Conservation (phyloP, 2,113 vertebrate genomes). For the Numenius arquata region DNA sequence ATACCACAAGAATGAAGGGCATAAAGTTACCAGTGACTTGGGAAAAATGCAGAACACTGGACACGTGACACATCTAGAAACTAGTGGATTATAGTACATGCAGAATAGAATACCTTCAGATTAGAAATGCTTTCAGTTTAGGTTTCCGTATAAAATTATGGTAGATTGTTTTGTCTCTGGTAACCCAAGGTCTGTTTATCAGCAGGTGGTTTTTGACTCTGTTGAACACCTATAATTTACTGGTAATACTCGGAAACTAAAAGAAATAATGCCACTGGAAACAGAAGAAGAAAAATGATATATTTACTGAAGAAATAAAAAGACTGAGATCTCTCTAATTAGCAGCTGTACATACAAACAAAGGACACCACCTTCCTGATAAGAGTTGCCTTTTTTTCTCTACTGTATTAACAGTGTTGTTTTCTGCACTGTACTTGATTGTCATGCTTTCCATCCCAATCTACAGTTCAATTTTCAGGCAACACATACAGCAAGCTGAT, state of each 20-base stretch:
- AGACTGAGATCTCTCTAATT: not conserved
- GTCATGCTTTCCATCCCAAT: not conserved
- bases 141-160: not conserved
- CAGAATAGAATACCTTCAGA: not conserved
- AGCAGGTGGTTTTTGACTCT: not conserved
- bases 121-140: not conserved
- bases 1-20: slow-evolving; percentile 45
- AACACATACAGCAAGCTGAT: not conserved
- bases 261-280: not conserved
- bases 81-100: not conserved
- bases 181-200: not conserved
- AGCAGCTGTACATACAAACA: not conserved
- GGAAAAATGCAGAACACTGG: not conserved
- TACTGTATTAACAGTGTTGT: not conserved
- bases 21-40: slow-evolving; percentile 38
- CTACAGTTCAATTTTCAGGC: not conserved
- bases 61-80: not conserved
- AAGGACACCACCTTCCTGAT: not conserved
- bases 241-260: not conserved
- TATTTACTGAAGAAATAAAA: not conserved
- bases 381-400: not conserved
- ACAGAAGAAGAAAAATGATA: not conserved
- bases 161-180: not conserved
- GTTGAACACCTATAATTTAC: not conserved
- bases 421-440: not conserved